These are phyloP conservation scores for Galerucella calmariensis DNA, from an alignment of 2,888 invertebrate genomes.

Conservation along the genomic window DNA sequence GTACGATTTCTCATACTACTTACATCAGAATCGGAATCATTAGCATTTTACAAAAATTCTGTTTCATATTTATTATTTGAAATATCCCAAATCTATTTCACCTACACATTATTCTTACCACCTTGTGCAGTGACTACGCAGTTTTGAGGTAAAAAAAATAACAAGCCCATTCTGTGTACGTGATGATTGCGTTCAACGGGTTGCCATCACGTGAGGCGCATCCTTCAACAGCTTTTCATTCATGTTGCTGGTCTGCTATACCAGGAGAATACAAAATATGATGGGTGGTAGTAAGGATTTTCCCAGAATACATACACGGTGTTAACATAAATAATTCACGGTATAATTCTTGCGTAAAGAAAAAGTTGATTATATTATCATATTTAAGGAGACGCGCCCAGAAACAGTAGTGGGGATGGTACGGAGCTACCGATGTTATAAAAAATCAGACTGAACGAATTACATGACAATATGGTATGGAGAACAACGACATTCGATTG, in stretches of 20 bases:
- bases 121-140: conserved; percentile 22
- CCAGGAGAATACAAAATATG: conserved; percentile 34
- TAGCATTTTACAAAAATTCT: too few relatives aligned
- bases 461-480: neutral
- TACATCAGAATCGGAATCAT: too few relatives aligned
- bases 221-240: conserved; percentile 38
- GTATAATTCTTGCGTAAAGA: conserved; percentile 16
- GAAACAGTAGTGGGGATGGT: neutral
- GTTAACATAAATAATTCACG: conserved; percentile 18
- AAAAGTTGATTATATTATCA: conserved; percentile 20
- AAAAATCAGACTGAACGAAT: neutral
- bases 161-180: conserved; percentile 37
- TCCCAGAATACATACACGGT: conserved; percentile 17
- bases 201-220: conserved; percentile 40
- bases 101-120: conserved; percentile 1
- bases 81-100: conserved; percentile 4
- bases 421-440: neutral
- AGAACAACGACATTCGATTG: too few relatives aligned
- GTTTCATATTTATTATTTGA: neutral
- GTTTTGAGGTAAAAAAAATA: conserved; percentile 32
- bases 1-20: too few relatives aligned
- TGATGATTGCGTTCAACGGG: conserved; percentile 41
- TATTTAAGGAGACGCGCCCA: conserved; percentile 14
- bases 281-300: conserved; percentile 27
- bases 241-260: conserved; percentile 33